These are phyloP conservation scores for Ciconia nigra DNA, from an alignment of 2,797 vertebrate genomes.

Conservation along the genomic window DNA sequence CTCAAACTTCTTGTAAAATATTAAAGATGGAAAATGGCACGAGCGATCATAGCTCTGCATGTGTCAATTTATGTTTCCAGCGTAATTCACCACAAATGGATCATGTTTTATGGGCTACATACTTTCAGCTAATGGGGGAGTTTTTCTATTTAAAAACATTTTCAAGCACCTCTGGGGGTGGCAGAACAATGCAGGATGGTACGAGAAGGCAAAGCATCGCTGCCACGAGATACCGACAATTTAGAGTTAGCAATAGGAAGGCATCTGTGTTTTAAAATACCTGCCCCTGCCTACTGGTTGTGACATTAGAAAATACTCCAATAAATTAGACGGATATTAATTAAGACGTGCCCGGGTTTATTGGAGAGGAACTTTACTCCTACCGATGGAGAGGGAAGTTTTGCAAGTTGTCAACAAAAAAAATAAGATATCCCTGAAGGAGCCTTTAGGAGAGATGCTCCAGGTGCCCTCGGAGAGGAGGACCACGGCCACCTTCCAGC, in stretches of 20 bases:
- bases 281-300: not conserved
- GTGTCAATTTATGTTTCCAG: conserved; percentile 57
- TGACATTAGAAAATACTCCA: not conserved
- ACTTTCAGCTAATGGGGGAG: conserved; percentile 54
- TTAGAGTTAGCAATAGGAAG: not conserved
- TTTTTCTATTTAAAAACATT: conserved; percentile 53
- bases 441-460: not conserved
- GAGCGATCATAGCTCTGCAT: conserved; percentile 5
- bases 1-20: conserved; percentile 68
- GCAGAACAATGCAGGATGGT: conserved; percentile 28
- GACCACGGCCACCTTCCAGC: not conserved
- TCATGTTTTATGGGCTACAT: conserved; percentile 52
- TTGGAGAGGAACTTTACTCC: not conserved
- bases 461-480: not conserved
- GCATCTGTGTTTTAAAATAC: not conserved
- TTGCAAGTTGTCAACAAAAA: not conserved
- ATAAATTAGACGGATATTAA: not conserved
- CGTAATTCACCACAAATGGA: conserved; percentile 62
- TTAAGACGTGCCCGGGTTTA: not conserved
- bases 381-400: not conserved
- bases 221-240: not conserved
- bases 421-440: not conserved
- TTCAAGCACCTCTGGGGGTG: conserved; percentile 31
- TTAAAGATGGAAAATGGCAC: conserved; percentile 57
- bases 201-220: not conserved